phyloP scores from a whole-genome alignment of 2,797 vertebrate genomes.

The Pseudocheirus occidentalis region DNA sequence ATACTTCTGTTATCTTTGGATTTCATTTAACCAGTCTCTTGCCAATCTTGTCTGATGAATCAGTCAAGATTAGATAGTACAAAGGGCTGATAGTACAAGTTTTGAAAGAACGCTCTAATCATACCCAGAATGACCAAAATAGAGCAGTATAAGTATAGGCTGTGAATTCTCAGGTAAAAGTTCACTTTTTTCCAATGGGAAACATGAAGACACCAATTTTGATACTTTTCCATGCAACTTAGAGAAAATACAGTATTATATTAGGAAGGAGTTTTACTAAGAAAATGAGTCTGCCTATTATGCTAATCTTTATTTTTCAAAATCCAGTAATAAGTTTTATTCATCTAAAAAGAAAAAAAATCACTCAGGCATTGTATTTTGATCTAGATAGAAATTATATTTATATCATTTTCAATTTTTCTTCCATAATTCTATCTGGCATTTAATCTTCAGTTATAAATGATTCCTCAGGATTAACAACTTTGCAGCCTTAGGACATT shows the following conservation, averaged over 20 bases:
- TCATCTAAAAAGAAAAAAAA: slow-evolving; percentile 12
- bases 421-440: slow-evolving; percentile 31
- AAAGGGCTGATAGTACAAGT: neutral
- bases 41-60: neutral
- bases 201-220: slow-evolving; percentile 18
- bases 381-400: slow-evolving; percentile 16
- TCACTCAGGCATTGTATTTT: neutral
- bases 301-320: slow-evolving; percentile 32
- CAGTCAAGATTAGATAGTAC: neutral
- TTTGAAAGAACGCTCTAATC: slow-evolving; percentile 22
- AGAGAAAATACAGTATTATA: neutral
- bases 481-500: neutral
- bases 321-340: neutral
- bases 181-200: slow-evolving; percentile 9
- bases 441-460: slow-evolving; percentile 43
- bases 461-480: neutral
- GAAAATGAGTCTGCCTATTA: slow-evolving; percentile 23
- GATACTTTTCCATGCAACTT: slow-evolving; percentile 11
- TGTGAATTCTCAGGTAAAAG: slow-evolving; percentile 4
- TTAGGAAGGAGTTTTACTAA: slow-evolving; percentile 1
- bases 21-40: slow-evolving; percentile 13
- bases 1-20: neutral
- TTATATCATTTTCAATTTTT: neutral
- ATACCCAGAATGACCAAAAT: slow-evolving; percentile 23
- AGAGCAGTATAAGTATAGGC: neutral